Conservation (phyloP, 2,888 invertebrate species). For the Drosophila meridionalis region DNA sequence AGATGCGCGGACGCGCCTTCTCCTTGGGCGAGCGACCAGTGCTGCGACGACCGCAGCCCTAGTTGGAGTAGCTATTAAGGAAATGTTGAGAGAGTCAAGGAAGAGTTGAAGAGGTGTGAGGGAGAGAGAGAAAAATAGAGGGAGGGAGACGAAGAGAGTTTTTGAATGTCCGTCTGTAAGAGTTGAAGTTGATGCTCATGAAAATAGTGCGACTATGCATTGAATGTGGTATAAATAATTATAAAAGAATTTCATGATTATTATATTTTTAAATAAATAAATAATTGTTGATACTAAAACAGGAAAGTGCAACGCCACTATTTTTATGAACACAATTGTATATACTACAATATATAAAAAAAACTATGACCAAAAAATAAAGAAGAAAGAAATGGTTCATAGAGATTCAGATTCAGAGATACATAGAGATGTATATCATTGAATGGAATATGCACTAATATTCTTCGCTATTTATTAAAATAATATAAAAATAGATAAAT, state of each 20-base stretch:
- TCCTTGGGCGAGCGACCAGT: conserved; percentile 87
- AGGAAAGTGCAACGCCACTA: neutral
- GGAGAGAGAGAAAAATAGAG: neutral
- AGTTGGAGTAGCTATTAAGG: conserved; percentile 20
- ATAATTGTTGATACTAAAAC: too few species aligned
- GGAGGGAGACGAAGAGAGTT: neutral
- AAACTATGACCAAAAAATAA: neutral
- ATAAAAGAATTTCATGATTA: too few species aligned
- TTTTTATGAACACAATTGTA: too few species aligned
- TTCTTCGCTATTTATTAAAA: too few species aligned
- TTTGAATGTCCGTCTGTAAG: conserved; percentile 13
- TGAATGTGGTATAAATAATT: too few species aligned
- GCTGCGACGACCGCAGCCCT: conserved; percentile 61
- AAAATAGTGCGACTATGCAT: too few species aligned
- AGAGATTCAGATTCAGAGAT: too few species aligned
- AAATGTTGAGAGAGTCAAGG: neutral
- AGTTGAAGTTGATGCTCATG: neutral
- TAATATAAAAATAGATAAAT: neutral
- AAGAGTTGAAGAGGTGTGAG: conserved; percentile 4
- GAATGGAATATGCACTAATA: too few species aligned
- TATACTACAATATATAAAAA: neutral
- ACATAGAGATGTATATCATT: too few species aligned
- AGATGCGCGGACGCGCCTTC: conserved; percentile 86
- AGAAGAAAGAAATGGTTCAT: neutral
- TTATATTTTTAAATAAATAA: neutral